A percentile compares a stretch with the other conserved stretches of the same genome.
Conservation (phyloP, 2,888 invertebrate genomes). For the Harpagoxenus sublaevis region DNA sequence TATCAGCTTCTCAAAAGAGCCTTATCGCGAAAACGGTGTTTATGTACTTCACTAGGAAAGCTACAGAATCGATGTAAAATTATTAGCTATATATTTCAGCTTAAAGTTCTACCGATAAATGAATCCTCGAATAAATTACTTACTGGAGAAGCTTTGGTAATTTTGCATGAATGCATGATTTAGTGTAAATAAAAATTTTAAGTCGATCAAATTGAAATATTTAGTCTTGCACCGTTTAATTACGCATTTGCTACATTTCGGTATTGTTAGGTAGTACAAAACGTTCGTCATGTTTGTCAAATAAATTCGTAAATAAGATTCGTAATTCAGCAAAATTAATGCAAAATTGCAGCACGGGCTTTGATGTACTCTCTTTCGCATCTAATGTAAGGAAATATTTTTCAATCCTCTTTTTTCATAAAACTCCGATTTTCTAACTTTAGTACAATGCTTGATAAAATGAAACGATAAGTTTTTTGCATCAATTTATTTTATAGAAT, state of each 20-base stretch:
- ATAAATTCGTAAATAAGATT: neutral
- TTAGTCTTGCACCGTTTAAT: neutral
- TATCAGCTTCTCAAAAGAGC: neutral
- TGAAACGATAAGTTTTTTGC: neutral
- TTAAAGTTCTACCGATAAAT: neutral
- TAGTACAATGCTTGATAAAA: neutral
- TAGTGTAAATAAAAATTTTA: neutral
- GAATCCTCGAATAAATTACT: neutral
- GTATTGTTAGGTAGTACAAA: neutral
- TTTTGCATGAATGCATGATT: neutral
- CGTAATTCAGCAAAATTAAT: neutral
- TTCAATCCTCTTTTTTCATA: neutral
- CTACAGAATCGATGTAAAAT: constrained; percentile 11
- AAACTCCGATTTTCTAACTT: neutral
- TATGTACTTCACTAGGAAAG: neutral
- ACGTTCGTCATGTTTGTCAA: neutral
- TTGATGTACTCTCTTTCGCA: neutral
- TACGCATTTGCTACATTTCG: neutral
- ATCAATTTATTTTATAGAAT: neutral
- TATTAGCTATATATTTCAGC: neutral
- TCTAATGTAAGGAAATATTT: neutral
- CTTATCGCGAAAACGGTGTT: neutral
- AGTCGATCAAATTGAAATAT: neutral
- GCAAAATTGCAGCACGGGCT: neutral
- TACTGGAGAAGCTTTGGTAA: neutral